A percentile compares a stretch with the other conserved stretches of the same genome.
Conservation (phyloP, 2,888 invertebrate species). For the Andrena chrysosceles region DNA sequence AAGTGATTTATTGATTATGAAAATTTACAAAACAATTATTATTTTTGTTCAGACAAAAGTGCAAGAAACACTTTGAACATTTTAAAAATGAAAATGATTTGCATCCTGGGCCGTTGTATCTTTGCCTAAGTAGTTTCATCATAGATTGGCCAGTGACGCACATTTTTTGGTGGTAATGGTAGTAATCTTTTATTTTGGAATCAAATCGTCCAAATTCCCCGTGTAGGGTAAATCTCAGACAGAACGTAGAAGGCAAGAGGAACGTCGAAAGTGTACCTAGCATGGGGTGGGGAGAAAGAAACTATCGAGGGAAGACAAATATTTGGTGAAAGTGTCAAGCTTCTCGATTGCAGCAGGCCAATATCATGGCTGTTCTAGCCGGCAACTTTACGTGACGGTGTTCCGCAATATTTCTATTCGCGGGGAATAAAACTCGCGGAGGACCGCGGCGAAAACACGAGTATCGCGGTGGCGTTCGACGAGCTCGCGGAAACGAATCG, state of each 20-base stretch:
- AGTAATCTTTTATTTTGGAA: too few relatives aligned
- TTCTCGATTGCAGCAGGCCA: constrained; percentile 29
- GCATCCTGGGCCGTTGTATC: too few relatives aligned
- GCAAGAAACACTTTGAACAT: too few relatives aligned
- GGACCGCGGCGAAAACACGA: neutral
- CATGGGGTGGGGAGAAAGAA: neutral
- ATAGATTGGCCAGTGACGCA: too few relatives aligned
- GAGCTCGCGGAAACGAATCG: constrained; percentile 22
- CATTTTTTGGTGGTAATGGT: too few relatives aligned
- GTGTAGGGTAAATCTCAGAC: neutral
- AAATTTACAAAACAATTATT: too few relatives aligned
- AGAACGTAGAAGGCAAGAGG: neutral
- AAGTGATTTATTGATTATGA: too few relatives aligned
- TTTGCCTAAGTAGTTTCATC: too few relatives aligned
- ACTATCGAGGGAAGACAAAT: constrained; percentile 24
- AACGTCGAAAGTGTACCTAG: too few relatives aligned
- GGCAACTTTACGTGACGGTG: neutral
- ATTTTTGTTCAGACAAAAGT: too few relatives aligned
- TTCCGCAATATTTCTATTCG: constrained; percentile 13
- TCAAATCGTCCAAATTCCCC: neutral
- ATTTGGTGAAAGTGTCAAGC: constrained; percentile 24
- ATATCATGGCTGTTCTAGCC: neutral
- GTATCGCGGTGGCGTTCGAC: neutral
- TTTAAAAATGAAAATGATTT: too few relatives aligned
- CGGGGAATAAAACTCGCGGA: neutral